Evolutionary conservation across 2,797 vertebrate genomes (phyloP).

Genomic region (Acomys russatus): DNA sequence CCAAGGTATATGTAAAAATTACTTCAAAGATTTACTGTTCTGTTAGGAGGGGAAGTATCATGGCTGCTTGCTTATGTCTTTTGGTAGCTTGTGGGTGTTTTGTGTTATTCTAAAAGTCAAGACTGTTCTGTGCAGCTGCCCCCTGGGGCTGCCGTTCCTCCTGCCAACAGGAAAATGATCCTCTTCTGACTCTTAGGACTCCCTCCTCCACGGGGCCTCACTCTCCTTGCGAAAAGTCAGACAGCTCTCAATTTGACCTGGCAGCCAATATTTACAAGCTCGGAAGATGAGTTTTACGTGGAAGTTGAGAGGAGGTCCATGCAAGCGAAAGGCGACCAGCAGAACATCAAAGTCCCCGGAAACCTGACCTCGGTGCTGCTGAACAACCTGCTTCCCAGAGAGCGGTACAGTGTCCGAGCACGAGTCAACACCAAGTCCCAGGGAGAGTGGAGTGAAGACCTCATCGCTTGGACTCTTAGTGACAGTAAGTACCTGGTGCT

Average conservation of each 20-base stretch:
- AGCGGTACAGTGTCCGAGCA: conserved; percentile 91
- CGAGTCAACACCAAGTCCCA: conserved; percentile 89
- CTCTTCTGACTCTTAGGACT: conserved; percentile 89
- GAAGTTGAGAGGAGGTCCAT: conserved; percentile 89
- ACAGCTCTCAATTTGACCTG: conserved; percentile 92
- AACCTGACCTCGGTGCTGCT: conserved; percentile 89
- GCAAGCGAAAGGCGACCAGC: conserved; percentile 79
- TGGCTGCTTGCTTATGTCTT: background rate
- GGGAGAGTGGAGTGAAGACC: conserved; percentile 90
- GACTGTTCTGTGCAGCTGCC: background rate
- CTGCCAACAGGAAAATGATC: conserved; percentile 64
- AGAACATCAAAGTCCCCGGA: conserved; percentile 87
- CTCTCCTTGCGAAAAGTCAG: conserved; percentile 90
- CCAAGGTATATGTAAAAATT: background rate
- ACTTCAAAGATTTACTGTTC: conserved; percentile 50
- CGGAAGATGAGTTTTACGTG: conserved; percentile 90
- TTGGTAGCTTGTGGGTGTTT: background rate
- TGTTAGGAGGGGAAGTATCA: background rate
- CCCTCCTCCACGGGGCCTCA: conserved; percentile 90
- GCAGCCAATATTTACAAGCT: conserved; percentile 88
- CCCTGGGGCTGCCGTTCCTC: background rate
- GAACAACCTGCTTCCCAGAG: conserved; percentile 89
- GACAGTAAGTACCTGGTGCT: conserved; percentile 89
- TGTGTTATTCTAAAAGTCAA: background rate
- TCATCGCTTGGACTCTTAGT: conserved; percentile 93